Evolutionary conservation across 2,113 vertebrate species (phyloP).

Genomic region (Chlorodrepanis virens): DNA sequence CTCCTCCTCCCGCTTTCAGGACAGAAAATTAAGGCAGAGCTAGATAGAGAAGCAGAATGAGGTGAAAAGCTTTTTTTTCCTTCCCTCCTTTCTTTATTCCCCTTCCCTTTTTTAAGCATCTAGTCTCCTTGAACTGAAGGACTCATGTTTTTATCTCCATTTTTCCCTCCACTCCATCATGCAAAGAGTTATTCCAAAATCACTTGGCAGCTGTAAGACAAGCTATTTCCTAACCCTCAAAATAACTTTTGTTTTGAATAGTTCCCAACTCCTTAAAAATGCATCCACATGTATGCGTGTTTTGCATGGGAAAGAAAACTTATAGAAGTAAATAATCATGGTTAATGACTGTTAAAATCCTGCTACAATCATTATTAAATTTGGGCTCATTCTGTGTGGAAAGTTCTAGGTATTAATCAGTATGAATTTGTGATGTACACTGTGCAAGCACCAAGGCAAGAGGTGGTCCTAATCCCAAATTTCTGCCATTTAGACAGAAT

Average conservation of each 20-base stretch:
- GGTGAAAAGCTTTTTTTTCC: not conserved
- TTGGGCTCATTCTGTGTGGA: not conserved
- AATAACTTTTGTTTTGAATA: slow-evolving; percentile 78
- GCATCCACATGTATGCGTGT: slow-evolving; percentile 40
- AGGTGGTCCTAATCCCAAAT: not conserved
- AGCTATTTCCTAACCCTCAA: slow-evolving; percentile 78
- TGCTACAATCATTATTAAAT: not conserved
- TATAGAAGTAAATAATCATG: not conserved
- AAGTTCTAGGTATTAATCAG: not conserved
- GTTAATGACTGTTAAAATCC: slow-evolving; percentile 18
- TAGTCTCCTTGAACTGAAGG: slow-evolving; percentile 52
- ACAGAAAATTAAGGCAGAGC: slow-evolving; percentile 11
- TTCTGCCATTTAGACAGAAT: not conserved
- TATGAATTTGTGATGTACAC: not conserved
- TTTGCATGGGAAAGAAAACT: slow-evolving; percentile 64
- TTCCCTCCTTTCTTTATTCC: not conserved
- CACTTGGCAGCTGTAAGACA: slow-evolving; percentile 73
- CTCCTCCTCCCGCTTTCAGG: not conserved
- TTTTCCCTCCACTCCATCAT: slow-evolving; percentile 58
- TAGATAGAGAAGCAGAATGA: slow-evolving; percentile 19
- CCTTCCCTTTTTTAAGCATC: not conserved
- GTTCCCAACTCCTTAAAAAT: slow-evolving; percentile 75
- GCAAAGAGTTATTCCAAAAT: slow-evolving; percentile 72
- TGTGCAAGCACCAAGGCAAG: not conserved
- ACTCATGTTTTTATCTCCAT: slow-evolving; percentile 54